These are phyloP conservation scores for Zenarchopterus dispar DNA, from an alignment of 2,797 vertebrate genomes.

Conservation along the genomic window DNA sequence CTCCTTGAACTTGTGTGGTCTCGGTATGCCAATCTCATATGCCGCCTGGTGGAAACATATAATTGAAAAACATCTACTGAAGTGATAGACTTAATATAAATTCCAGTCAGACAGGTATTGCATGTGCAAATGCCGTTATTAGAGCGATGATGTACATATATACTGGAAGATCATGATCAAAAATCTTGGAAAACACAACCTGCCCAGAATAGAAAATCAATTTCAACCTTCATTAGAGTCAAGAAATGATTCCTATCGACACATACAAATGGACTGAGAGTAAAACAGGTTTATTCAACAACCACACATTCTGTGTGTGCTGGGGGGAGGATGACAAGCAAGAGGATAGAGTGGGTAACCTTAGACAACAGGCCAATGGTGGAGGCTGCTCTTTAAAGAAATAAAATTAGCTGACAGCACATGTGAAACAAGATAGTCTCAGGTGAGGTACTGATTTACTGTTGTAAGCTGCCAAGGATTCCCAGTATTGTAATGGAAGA, in stretches of 20 bases:
- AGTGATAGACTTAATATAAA: constrained; percentile 8
- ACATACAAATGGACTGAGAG: constrained; percentile 64
- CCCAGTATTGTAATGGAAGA: constrained; percentile 41
- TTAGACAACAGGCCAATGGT: constrained; percentile 75
- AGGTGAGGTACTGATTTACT: constrained; percentile 48
- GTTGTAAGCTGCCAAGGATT: constrained; percentile 43
- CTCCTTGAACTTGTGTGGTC: constrained; percentile 2
- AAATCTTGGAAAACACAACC: constrained; percentile 53
- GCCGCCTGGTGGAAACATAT: neutral
- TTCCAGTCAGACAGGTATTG: constrained; percentile 37
- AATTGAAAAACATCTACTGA: neutral
- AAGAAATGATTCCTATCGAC: constrained; percentile 59
- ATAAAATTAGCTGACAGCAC: constrained; percentile 74
- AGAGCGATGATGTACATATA: constrained; percentile 57
- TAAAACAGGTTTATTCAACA: constrained; percentile 67
- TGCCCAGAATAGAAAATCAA: constrained; percentile 75
- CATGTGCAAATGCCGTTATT: constrained; percentile 43
- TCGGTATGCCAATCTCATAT: neutral
- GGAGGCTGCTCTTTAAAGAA: constrained; percentile 69
- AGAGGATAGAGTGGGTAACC: constrained; percentile 20
- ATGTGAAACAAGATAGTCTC: constrained; percentile 69
- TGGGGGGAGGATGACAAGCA: constrained; percentile 10
- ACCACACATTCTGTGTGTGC: constrained; percentile 34
- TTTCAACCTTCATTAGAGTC: constrained; percentile 67
- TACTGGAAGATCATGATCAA: constrained; percentile 45